Evolutionary conservation across 2,113 vertebrate genomes (phyloP).

Genomic region (Plectropomus leopardus): DNA sequence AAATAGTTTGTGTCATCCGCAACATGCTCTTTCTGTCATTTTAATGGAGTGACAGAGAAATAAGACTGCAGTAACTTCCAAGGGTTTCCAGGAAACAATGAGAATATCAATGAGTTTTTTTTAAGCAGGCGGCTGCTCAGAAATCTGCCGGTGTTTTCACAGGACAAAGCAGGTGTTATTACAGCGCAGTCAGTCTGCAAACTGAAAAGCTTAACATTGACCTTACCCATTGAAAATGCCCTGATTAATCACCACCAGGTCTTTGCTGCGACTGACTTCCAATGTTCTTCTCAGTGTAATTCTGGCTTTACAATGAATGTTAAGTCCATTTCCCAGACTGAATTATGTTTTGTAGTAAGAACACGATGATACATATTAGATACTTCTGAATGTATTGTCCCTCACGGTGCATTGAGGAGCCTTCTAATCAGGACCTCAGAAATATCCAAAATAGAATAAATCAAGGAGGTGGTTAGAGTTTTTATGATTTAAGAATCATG

Average conservation of each 20-base stretch:
- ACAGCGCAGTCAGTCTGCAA: not conserved
- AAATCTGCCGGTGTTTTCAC: slow-evolving; percentile 11
- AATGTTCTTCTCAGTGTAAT: not conserved
- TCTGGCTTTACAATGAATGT: not conserved
- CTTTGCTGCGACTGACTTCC: not conserved
- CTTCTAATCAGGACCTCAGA: not conserved
- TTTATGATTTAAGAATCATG: not conserved
- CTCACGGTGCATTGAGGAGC: not conserved
- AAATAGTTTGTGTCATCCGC: slow-evolving; percentile 10
- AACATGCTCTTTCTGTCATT: slow-evolving; percentile 13
- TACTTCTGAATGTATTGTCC: not conserved
- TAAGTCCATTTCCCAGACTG: not conserved
- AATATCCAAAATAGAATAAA: not conserved
- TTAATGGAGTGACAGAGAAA: slow-evolving; percentile 13
- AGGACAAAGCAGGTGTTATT: slow-evolving; percentile 12
- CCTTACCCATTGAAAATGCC: not conserved
- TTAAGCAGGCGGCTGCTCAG: not conserved
- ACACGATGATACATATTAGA: not conserved
- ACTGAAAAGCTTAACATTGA: slow-evolving; percentile 33
- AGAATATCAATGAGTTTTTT: slow-evolving; percentile 20
- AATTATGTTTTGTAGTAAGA: slow-evolving; percentile 4
- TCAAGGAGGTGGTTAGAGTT: not conserved
- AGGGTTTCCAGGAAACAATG: slow-evolving; percentile 14
- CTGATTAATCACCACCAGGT: slow-evolving; percentile 16
- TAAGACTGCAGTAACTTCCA: slow-evolving; percentile 12